Evolutionary conservation across 2,888 invertebrate species (phyloP), one percentile per base, ranked within the genome.

Genomic region (Axea sp.): DNA sequence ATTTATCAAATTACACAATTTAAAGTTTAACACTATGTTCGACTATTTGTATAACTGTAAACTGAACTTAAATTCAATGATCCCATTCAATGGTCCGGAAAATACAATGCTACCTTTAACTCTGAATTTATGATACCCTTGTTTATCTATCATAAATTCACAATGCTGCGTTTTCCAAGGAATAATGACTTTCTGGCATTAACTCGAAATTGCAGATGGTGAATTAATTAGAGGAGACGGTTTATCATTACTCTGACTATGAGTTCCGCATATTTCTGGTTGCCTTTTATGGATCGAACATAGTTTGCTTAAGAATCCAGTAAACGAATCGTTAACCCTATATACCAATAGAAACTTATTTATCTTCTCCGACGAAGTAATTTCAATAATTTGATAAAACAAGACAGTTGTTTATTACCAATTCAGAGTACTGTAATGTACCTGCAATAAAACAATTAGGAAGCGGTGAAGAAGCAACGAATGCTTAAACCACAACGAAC

Each of bases 201-300:
- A 14, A 7, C 15, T 15, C 15, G 7, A 33, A 33, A 3, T 1
- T 15, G 24, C 12, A 12, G 3, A n/a, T 41, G 12, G 9, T 11
- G 24, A 12, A 41, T 41, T 41, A 41, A 24, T 41, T 41, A 41
- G 24, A 39, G 9, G 9, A 24, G 41, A 41, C 24, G 12, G 15
- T 28, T 45, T 45, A 45, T 45, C 26, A 15, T 15, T 15, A 15
- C 15, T 33, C 4, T 9, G 1, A 17, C 6, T 19, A 4, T 14
- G 6, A 26, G 14, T 47, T 31, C 31, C 31, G 30, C 30, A 31
- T 47, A 47, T 2, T 47, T 28, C 17, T 9, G 15, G 31, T 31
- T 30, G 26, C 47, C 30, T 19, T 47, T 31, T 31, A 31, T 19
- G 11, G 11, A 31, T 7, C 19, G 17, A 9, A 6, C 9, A 19